phyloP scores from a whole-genome alignment of 1,140 invertebrate genomes.

The Diorhabda carinulata region DNA sequence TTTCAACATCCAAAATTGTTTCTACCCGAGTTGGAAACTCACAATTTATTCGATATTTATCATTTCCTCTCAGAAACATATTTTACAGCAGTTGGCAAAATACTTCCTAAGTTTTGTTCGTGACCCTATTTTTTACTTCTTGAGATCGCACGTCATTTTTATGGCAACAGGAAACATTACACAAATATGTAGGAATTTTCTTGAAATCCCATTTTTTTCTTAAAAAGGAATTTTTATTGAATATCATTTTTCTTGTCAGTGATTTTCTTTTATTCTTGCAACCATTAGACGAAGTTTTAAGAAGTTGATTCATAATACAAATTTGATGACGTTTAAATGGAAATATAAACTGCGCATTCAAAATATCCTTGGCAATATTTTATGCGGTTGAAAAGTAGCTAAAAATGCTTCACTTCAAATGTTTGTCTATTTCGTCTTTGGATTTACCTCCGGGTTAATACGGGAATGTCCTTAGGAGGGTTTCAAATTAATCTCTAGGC shows the following conservation, averaged over 20 bases:
- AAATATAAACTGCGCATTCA: too few relatives aligned
- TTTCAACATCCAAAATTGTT: slow-evolving; percentile 23
- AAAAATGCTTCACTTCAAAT: too few relatives aligned
- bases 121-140: slow-evolving; percentile 15
- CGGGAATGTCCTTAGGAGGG: too few relatives aligned
- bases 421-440: too few relatives aligned
- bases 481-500: too few relatives aligned
- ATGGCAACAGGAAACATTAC: slow-evolving; percentile 18
- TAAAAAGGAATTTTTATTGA: background rate
- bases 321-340: too few relatives aligned
- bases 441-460: too few relatives aligned
- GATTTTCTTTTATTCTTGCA: background rate
- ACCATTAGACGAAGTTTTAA: background rate
- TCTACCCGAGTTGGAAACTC: slow-evolving; percentile 11
- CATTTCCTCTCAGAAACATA: slow-evolving; percentile 18
- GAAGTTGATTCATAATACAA: background rate
- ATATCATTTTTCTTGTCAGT: slow-evolving; percentile 2
- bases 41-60: slow-evolving; percentile 20
- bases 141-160: slow-evolving; percentile 16
- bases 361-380: too few relatives aligned
- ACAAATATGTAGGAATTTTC: slow-evolving; percentile 17
- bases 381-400: too few relatives aligned
- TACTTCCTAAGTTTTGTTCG: slow-evolving; percentile 16
- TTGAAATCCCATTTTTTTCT: background rate
- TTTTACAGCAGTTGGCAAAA: slow-evolving; percentile 21